A percentile compares a stretch with the other conserved stretches of the same genome.
Conservation (phyloP, 1,140 invertebrate species). For the Diabrotica undecimpunctata region DNA sequence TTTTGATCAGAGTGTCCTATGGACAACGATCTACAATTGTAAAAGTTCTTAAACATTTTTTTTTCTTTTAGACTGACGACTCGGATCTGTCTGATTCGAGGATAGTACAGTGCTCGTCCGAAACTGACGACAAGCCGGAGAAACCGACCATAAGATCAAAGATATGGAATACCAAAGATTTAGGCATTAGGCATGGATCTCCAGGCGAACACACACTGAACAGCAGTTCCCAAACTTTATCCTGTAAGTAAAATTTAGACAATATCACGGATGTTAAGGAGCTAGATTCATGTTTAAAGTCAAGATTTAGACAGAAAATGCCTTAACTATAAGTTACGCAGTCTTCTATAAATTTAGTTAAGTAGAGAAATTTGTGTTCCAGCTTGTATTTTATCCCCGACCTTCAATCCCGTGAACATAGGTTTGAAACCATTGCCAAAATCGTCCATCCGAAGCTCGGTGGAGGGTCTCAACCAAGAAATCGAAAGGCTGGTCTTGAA, state of each 20-base stretch:
- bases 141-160: conserved; percentile 33
- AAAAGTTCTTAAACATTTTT: background rate
- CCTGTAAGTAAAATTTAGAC: conserved; percentile 30
- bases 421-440: conserved; percentile 48
- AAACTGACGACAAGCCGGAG: conserved; percentile 34
- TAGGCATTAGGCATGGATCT: conserved; percentile 26
- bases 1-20: too few relatives aligned
- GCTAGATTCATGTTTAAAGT: too few relatives aligned
- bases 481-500: conserved; percentile 59
- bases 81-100: conserved; percentile 34
- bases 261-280: too few relatives aligned
- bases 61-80: conserved; percentile 38
- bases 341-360: background rate
- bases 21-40: too few relatives aligned
- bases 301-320: too few relatives aligned
- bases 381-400: conserved; percentile 38
- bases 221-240: conserved; percentile 40
- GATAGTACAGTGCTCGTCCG: conserved; percentile 35
- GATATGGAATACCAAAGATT: conserved; percentile 32
- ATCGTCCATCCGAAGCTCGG: conserved; percentile 71
- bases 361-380: conserved; percentile 5
- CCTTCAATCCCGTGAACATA: conserved; percentile 56
- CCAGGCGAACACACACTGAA: conserved; percentile 33
- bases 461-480: conserved; percentile 81
- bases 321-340: too few relatives aligned